phyloP scores from a whole-genome alignment of 2,888 invertebrate genomes.

The Carterocephalus palaemon region DNA sequence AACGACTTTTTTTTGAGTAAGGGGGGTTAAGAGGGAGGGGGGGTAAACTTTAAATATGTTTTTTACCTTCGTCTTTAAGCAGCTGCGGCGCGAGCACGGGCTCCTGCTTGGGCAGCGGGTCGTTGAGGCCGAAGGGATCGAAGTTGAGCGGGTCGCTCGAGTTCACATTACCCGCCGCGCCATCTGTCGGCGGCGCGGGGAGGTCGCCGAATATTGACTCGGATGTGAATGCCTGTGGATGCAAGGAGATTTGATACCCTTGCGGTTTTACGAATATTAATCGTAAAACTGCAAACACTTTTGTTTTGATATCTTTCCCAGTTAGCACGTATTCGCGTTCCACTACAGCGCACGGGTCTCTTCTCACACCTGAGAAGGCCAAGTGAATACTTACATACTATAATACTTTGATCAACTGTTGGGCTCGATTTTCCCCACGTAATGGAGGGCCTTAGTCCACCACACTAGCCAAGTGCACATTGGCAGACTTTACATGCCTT shows the following conservation, averaged over 20 bases:
- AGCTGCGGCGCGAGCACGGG: slow-evolving; percentile 59
- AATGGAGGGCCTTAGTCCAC: too few relatives aligned
- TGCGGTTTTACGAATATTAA: background rate
- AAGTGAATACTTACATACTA: too few relatives aligned
- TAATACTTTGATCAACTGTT: too few relatives aligned
- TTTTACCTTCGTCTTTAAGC: slow-evolving; percentile 56
- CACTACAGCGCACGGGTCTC: too few relatives aligned
- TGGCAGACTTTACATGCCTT: too few relatives aligned
- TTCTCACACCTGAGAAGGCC: too few relatives aligned
- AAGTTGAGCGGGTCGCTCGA: slow-evolving; percentile 68
- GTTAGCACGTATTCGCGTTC: too few relatives aligned
- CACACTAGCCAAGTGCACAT: too few relatives aligned
- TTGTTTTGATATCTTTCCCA: too few relatives aligned
- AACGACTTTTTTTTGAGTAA: too few relatives aligned
- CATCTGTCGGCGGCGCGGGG: slow-evolving; percentile 49
- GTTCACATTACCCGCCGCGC: slow-evolving; percentile 34
- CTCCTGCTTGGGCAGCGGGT: slow-evolving; percentile 66
- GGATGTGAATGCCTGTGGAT: slow-evolving; percentile 49
- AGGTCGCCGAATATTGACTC: slow-evolving; percentile 65
- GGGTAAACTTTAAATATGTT: background rate
- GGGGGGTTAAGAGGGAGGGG: too few relatives aligned
- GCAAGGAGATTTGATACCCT: slow-evolving; percentile 2
- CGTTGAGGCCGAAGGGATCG: slow-evolving; percentile 82
- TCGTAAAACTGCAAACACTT: background rate
- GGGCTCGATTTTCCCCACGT: too few relatives aligned